These are phyloP conservation scores for Motacilla alba DNA, from an alignment of 2,113 vertebrate species.

Conservation along the genomic window DNA sequence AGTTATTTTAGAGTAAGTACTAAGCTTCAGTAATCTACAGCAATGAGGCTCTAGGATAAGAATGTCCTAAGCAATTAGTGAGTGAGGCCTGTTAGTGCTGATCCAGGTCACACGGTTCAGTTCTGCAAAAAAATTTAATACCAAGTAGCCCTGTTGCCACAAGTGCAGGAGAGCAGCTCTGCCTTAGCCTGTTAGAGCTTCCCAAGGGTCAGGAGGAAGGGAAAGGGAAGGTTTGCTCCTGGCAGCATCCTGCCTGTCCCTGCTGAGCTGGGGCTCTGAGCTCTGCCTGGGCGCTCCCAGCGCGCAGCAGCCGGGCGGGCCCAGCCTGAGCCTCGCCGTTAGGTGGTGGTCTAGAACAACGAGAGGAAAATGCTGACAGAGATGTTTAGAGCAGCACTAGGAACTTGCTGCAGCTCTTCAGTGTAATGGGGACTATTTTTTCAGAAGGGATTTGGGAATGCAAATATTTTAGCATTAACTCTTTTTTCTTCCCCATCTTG, in stretches of 20 bases:
- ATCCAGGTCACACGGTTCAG: neutral
- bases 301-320: accelerated
- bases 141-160: accelerated
- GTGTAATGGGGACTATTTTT: neutral
- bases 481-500: neutral
- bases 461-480: neutral
- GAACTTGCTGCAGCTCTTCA: neutral
- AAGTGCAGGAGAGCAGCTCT: neutral
- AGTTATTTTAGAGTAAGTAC: neutral
- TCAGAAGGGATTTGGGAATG: neutral
- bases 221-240: neutral
- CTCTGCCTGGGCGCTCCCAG: neutral
- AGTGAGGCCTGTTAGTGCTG: neutral
- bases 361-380: too few relatives aligned
- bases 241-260: too few relatives aligned
- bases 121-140: neutral
- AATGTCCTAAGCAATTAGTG: neutral
- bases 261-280: accelerated
- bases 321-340: neutral
- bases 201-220: neutral
- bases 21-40: neutral
- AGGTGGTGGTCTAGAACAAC: neutral
- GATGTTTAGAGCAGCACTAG: neutral
- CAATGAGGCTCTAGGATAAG: neutral
- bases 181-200: accelerated